Base-by-base conservation (phyloP, 1,140 invertebrate genomes). In the Sinonovacula constricta region DNA sequence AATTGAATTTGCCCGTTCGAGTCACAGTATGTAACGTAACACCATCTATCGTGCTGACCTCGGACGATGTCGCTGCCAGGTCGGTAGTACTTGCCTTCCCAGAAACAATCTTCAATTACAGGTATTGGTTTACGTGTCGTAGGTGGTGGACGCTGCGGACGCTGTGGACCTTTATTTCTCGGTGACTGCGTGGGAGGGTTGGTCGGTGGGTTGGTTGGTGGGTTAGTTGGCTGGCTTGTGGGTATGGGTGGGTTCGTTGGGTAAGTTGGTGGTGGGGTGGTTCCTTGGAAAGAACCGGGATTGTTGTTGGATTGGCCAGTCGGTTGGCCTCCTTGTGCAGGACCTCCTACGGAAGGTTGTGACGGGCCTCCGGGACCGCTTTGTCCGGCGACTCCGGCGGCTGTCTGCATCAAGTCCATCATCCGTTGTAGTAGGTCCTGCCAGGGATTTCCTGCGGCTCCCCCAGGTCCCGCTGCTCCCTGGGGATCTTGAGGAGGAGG, bases 1-100 rank as follows among this genome's bases (percentile, higher is more conserved):
- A 57, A 63, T 66, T 68, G 28, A 69, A 69, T 54, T 69, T 65
- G 36, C 69, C 60, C 31, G 69, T 70, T 26, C n/a, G 5, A 70
- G 28, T 78, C 66, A 54, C 75, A 78, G 34, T 78, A 78, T 2
- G 67, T 69, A 14, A 69, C 75, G 49, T 78, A 78, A 22, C 75
- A 69, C 66, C 67, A 78, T 14, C 54, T 24, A 18, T 70, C 75
- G 28, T 70, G 66, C 59, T 70, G 66, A 18, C 75, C 75, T n/a
- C 67, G 22, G 0, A 70, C 66, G 31, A 78, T 78, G 28, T 78
- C 75, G 53, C 57, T 69, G 7, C 75, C 75, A 26, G 75, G 66
- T 39, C 45, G 39, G 45, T 69, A 78, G 53, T 60, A 78, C 15
- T 39, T 14, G 18, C 66, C 75, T 39, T 78, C 67, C 56, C 59